These are phyloP conservation scores for Ardeotis arabs DNA, from an alignment of 2,113 vertebrate species.

Conservation along the genomic window DNA sequence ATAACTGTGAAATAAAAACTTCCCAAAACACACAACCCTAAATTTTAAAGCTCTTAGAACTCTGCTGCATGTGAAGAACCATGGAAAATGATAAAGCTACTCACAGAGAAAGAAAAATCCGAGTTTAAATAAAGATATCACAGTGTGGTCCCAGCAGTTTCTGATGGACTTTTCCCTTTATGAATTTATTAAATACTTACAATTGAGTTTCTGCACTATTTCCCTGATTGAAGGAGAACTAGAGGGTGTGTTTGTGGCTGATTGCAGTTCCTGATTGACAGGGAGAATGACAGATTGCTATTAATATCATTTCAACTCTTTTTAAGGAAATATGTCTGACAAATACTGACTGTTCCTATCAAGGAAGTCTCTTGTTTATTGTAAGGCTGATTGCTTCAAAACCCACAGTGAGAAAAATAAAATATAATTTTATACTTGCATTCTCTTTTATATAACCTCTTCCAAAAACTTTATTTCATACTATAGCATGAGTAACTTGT, in stretches of 20 bases:
- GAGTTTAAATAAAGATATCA: background rate
- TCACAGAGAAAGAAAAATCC: background rate
- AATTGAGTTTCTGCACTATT: constrained; percentile 17
- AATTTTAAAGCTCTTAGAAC: background rate
- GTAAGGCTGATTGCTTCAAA: constrained; percentile 36
- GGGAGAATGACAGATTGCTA: constrained; percentile 3
- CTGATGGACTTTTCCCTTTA: background rate
- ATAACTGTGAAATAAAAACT: background rate
- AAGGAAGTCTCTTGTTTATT: constrained; percentile 33
- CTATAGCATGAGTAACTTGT: background rate
- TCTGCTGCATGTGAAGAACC: background rate
- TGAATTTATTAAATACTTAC: constrained; percentile 4
- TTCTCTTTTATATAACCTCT: constrained; percentile 6
- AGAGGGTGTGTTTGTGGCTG: constrained; percentile 59
- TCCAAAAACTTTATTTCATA: background rate
- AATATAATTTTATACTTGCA: background rate
- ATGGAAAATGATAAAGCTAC: background rate
- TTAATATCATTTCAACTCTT: constrained; percentile 47
- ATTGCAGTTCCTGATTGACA: constrained; percentile 59
- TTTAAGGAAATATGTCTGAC: constrained; percentile 51
- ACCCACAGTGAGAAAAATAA: background rate
- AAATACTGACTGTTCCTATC: constrained; percentile 32
- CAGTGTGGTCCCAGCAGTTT: background rate
- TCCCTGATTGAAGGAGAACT: constrained; percentile 61
- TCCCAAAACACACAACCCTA: background rate